Base-by-base conservation (phyloP, 1,140 invertebrate species). In the Parapsyche elsis region DNA sequence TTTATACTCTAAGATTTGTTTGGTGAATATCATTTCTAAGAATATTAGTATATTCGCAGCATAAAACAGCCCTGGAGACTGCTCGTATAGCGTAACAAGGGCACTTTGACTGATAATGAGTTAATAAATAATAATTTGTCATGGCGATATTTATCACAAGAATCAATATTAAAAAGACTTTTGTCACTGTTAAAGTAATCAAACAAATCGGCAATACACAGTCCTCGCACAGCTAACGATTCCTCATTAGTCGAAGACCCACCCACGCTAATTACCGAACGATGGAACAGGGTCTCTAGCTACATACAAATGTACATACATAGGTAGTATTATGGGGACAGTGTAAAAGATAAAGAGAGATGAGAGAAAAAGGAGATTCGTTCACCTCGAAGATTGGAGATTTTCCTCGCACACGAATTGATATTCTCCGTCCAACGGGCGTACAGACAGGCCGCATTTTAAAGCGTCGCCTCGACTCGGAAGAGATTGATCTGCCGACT, bases 401-500 rank as follows among this genome's bases (percentile, higher is more conserved):
- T 71, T 61, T 71, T 44, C 67, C 16, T 71, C 24, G 24, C 12
- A 38, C 24, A 67, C 24, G 61, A 67, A 19, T 23, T 16, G 67
- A 71, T 71, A 71, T 71, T 71, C 23, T 24, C 67, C 23, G 67
- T 71, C 67, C 67, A 24, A 30, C 21, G 30, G 30, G 30, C 30
- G 30, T 38, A 38, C 1, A 38, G 30, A 38, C 30, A 38, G 16
- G 67, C 30, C 24, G 67, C 67, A 71, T 71, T 71, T 71, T 71
- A 71, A 71, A 71, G 24, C 67, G 67, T 71, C 67, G 14, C 53
- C 30, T 30, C 67, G 67, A 71, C 53, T 57, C 10, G 14, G 10
- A 16, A 71, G 67, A 71, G 67, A 71, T 71, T 71, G 67, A 71
- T 71, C 67, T 71, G 21, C 67, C 67, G 67, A 71, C 67, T 71